Percentiles rank a stretch among this genome's conserved stretches.
Conservation (phyloP, 2,888 invertebrate genomes). For the Zhengitettix transpicula region DNA sequence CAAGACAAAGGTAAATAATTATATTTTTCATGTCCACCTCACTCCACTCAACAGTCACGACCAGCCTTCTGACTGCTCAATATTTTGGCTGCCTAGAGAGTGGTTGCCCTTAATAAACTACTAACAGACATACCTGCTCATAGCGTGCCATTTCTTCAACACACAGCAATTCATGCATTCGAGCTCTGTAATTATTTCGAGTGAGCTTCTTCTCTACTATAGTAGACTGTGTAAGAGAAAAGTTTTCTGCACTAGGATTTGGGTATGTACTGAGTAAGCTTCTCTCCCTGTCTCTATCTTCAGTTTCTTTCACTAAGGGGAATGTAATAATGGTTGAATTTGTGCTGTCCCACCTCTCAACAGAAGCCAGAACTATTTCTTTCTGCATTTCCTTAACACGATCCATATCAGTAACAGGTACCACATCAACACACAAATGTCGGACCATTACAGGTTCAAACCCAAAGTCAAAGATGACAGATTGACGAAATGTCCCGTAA, state of each 20-base stretch:
- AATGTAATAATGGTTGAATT: conserved; percentile 36
- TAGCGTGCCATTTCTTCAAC: conserved; percentile 63
- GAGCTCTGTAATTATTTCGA: conserved; percentile 49
- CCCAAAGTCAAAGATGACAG: conserved; percentile 60
- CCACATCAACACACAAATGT: conserved; percentile 58
- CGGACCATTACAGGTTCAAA: conserved; percentile 42
- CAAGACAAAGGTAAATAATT: too few relatives aligned
- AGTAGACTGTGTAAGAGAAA: conserved; percentile 49
- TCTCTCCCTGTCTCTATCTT: conserved; percentile 33
- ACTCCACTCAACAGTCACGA: too few relatives aligned
- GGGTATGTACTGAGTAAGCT: conserved; percentile 43
- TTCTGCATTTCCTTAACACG: conserved; percentile 46
- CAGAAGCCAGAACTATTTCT: conserved; percentile 36
- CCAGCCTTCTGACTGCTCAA: too few relatives aligned
- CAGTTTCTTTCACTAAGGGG: conserved; percentile 16
- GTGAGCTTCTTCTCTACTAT: conserved; percentile 43
- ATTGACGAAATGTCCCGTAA: conserved; percentile 63
- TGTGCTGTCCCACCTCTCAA: conserved; percentile 40
- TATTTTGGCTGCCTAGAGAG: too few relatives aligned
- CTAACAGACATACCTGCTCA: conserved; percentile 30
- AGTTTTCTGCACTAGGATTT: conserved; percentile 45
- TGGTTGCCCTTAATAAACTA: too few relatives aligned
- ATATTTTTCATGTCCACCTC: too few relatives aligned
- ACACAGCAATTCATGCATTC: conserved; percentile 57
- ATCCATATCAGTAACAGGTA: conserved; percentile 46